A percentile compares a stretch with the other conserved stretches of the same genome.
These are phyloP conservation scores for Heliconius congener DNA, from an alignment of 1,140 invertebrate genomes.

Conservation along the genomic window DNA sequence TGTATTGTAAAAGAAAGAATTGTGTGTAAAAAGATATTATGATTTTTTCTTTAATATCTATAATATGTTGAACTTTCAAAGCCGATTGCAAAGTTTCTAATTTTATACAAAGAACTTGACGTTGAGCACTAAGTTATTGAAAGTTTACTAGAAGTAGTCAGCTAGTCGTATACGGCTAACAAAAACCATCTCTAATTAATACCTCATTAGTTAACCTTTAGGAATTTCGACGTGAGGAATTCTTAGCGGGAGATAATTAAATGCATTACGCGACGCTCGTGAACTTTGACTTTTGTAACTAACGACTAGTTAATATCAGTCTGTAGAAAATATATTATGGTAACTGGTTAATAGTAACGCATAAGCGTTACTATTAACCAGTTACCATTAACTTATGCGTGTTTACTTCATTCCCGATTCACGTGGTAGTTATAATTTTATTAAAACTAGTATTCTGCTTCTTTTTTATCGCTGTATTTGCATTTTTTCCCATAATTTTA, in stretches of 20 bases:
- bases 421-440: too few species aligned
- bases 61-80: neutral
- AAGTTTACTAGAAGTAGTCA: neutral
- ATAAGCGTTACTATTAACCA: neutral
- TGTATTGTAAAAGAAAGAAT: too few species aligned
- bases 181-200: neutral
- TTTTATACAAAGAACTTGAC: constrained; percentile 1
- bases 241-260: neutral
- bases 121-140: neutral
- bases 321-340: neutral
- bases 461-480: too few species aligned
- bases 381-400: too few species aligned
- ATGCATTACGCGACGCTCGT: neutral
- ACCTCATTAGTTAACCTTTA: neutral
- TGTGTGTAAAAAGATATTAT: too few species aligned
- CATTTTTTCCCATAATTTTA: too few species aligned
- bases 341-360: neutral
- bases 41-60: neutral
- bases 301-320: neutral
- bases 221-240: neutral
- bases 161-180: neutral
- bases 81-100: neutral
- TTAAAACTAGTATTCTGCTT: too few species aligned
- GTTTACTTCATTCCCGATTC: too few species aligned
- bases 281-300: neutral